A percentile compares a stretch with the other conserved stretches of the same genome.
Conservation (phyloP, 2,888 invertebrate genomes). For the Drosophila percnosoma region DNA sequence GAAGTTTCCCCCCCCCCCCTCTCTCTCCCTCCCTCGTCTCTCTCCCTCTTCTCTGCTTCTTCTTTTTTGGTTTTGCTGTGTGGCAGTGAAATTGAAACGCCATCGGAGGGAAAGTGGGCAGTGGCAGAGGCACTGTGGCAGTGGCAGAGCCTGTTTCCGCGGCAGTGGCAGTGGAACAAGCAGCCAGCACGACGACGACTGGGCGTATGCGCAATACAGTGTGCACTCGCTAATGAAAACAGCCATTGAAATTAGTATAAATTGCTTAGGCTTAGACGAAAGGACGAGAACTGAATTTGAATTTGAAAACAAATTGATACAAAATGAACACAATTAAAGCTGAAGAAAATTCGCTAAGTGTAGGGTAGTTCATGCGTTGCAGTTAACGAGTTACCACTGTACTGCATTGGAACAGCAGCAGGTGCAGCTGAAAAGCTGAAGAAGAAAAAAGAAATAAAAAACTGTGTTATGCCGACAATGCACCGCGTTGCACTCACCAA, state of each 20-base stretch:
- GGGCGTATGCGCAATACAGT: conserved; percentile 73
- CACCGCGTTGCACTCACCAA: conserved; percentile 63
- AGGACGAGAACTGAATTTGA: not conserved
- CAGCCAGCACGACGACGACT: conserved; percentile 40
- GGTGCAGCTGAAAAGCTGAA: conserved; percentile 22
- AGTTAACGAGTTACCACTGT: not conserved
- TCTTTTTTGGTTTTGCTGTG: conserved; percentile 12
- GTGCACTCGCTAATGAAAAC: not conserved
- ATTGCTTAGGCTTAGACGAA: not conserved
- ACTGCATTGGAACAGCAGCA: conserved; percentile 15
- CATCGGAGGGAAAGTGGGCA: conserved; percentile 54
- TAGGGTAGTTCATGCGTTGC: not conserved
- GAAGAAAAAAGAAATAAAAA: conserved; percentile 19
- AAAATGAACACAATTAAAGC: too few relatives aligned
- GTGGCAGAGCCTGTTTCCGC: conserved; percentile 24
- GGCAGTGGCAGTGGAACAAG: conserved; percentile 21
- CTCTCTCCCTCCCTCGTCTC: not conserved
- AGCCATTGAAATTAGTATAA: not conserved
- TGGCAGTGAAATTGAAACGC: conserved; percentile 64
- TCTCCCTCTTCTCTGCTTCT: not conserved
- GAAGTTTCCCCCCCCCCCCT: not conserved
- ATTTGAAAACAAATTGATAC: not conserved
- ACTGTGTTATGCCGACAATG: conserved; percentile 77
- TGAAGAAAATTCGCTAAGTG: too few relatives aligned
- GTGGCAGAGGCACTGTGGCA: conserved; percentile 43